phyloP scores from a whole-genome alignment of 2,113 vertebrate species.

The Passer domesticus region DNA sequence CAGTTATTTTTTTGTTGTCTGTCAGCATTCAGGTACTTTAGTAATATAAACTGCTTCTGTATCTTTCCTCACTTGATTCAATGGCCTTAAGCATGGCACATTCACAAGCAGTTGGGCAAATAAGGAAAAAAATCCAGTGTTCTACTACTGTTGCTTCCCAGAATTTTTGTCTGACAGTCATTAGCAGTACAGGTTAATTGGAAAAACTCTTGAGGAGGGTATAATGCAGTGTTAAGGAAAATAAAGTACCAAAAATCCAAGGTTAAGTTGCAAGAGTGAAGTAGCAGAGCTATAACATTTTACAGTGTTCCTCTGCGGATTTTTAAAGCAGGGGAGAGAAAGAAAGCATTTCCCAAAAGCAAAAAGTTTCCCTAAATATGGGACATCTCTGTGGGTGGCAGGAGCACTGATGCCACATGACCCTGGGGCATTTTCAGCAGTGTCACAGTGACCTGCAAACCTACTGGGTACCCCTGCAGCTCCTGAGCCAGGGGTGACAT shows the following conservation, averaged over 20 bases:
- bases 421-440: background rate
- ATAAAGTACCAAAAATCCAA: background rate
- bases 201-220: background rate
- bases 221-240: background rate
- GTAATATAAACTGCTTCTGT: background rate
- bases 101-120: background rate
- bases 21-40: background rate
- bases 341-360: background rate
- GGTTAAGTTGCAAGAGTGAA: too few relatives aligned
- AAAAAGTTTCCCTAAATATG: background rate
- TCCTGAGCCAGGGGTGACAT: background rate
- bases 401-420: background rate
- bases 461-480: background rate
- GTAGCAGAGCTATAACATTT: background rate
- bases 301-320: background rate
- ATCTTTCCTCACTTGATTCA: background rate
- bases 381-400: background rate
- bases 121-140: fast-evolving
- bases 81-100: fast-evolving
- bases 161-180: background rate
- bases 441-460: background rate
- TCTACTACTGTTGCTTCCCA: background rate
- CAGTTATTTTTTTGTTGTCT: background rate
- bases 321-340: background rate
- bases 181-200: background rate